Base-by-base conservation (phyloP, 2,888 invertebrate species). In the Zygothrica quintamaculata region DNA sequence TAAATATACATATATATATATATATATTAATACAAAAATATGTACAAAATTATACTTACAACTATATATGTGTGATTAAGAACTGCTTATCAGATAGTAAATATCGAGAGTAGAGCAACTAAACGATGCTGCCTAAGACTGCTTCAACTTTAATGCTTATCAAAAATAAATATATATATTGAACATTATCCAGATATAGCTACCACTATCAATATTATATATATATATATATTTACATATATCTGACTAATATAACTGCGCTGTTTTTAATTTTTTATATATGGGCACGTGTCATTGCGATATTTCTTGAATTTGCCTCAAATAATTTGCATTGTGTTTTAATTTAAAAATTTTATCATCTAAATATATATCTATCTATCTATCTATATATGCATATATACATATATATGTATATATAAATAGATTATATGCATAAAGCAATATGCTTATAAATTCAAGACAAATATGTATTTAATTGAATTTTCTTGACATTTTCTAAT, bases 11-110 rank as follows among this genome's bases (percentile, higher is more conserved):
- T 29, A 1, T 15, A 22, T 43, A 18, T 34, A 42, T n/a, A 22
- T 29, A 18, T 7, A 26, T 37, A 29, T 34, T 25, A 4, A 48
- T 13, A 15, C 33, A 25, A 0, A 42, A 18, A 16, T 44, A 44
- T 26, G 1, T 7, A 36, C 18, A 13, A n/a, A 12, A 7, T 3
- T 36, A 12, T 16, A 9, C n/a, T 22, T 55, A n/a, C 15, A 7
- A 18, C 13, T 26, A 40, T 42, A 51, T 26, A 22, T 53, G 36
- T 48, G 33, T 47, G 13, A 25, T 31, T 25, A 15, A n/a, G 3
- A 48, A 33, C 52, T 58, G 60, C 53, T 65, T 51, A 52, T 16
- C 39, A 56, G 84, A 84, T 84, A 80, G 61, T 73, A 42, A 40
- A 42, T 44, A 43, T 48, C 11, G 16, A 40, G 31, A 6, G 7